A percentile compares a stretch with the other conserved stretches of the same genome.
These are phyloP conservation scores for Conops quadrifasciatus DNA, from an alignment of 2,888 invertebrate species.

Conservation along the genomic window DNA sequence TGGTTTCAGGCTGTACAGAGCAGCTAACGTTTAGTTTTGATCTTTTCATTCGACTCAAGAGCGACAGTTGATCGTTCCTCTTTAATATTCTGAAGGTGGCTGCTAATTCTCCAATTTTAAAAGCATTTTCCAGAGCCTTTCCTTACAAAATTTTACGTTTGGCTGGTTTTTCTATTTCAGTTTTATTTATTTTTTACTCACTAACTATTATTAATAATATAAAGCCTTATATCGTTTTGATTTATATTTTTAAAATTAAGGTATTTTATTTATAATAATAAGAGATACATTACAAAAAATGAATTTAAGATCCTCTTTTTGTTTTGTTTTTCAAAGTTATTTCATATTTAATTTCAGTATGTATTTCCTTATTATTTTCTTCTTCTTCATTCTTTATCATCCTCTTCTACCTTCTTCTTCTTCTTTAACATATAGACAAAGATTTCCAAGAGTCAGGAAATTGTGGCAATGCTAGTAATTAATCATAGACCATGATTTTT, in stretches of 20 bases:
- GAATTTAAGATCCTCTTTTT: constrained; percentile 35
- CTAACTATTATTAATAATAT: constrained; percentile 39
- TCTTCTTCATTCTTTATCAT: constrained; percentile 26
- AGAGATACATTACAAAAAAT: constrained; percentile 34
- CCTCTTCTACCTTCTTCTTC: constrained; percentile 19
- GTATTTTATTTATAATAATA: constrained; percentile 30
- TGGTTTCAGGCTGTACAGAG: no score
- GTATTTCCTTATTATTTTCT: constrained; percentile 26
- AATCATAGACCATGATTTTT: neutral
- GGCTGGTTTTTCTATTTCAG: constrained; percentile 27
- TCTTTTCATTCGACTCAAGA: no score
- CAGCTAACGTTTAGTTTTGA: no score
- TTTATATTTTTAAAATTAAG: constrained; percentile 43
- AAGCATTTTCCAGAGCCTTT: neutral
- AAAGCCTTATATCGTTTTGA: constrained; percentile 42
- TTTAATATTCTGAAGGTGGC: no score
- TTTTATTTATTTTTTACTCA: constrained; percentile 31
- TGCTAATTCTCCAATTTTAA: no score
- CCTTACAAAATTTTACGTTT: neutral
- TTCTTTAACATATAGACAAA: constrained; percentile 29
- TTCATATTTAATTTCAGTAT: constrained; percentile 32
- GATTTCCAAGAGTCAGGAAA: constrained; percentile 4
- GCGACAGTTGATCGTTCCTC: no score
- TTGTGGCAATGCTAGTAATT: constrained; percentile 22
- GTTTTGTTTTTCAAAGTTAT: constrained; percentile 25